These are phyloP conservation scores for Pollenia labialis DNA, from an alignment of 2,888 invertebrate species.

Conservation along the genomic window DNA sequence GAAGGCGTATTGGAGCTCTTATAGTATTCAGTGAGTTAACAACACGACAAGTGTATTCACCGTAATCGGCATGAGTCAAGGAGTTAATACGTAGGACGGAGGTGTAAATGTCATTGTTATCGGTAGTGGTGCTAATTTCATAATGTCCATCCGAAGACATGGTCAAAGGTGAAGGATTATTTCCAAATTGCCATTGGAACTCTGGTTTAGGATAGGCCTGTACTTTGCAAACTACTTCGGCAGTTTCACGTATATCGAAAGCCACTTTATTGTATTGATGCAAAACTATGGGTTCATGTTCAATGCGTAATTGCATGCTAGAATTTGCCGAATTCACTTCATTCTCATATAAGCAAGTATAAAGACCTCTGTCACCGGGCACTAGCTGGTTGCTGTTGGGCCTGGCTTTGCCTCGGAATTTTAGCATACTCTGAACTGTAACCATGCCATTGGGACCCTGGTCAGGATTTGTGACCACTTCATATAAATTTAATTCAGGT, in stretches of 20 bases:
- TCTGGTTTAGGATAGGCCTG: constrained; percentile 96
- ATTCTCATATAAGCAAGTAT: constrained; percentile 94
- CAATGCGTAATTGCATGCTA: constrained; percentile 95
- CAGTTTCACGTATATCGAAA: constrained; percentile 92
- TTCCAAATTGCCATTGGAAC: constrained; percentile 95
- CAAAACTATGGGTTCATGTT: constrained; percentile 94
- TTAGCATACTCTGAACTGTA: constrained; percentile 92
- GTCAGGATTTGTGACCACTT: constrained; percentile 91
- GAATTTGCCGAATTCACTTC: constrained; percentile 95
- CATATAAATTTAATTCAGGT: constrained; percentile 91
- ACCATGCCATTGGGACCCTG: constrained; percentile 92
- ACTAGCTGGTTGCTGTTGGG: constrained; percentile 90
- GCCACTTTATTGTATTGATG: constrained; percentile 95
- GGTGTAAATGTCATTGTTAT: constrained; percentile 93
- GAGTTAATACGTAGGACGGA: constrained; percentile 90
- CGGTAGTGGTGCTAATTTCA: constrained; percentile 91
- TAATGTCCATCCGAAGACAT: constrained; percentile 94
- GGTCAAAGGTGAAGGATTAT: constrained; percentile 89
- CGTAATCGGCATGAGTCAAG: constrained; percentile 93
- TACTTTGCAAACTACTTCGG: constrained; percentile 94
- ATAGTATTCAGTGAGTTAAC: constrained; percentile 92
- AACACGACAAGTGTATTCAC: constrained; percentile 95
- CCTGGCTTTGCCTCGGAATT: constrained; percentile 91
- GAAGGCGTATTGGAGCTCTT: constrained; percentile 90
- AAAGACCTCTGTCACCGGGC: constrained; percentile 93